These are phyloP conservation scores for Folsomia manolachei DNA, from an alignment of 2,888 invertebrate genomes.

Conservation along the genomic window DNA sequence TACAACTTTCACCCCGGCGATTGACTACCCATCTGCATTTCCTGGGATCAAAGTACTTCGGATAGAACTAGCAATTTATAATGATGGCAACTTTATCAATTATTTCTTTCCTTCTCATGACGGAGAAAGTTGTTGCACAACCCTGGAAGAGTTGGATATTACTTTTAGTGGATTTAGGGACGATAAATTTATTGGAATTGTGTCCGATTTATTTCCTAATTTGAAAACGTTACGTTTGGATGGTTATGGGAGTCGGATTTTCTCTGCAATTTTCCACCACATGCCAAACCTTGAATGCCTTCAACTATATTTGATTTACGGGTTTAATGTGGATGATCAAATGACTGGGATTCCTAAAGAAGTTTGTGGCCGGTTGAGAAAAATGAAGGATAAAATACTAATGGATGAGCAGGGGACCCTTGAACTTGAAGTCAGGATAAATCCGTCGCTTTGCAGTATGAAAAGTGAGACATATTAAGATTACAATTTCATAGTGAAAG, in stretches of 20 bases:
- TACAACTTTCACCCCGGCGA: constrained; percentile 30
- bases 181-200: constrained; percentile 36
- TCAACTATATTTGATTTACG: constrained; percentile 40
- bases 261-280: constrained; percentile 37
- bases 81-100: constrained; percentile 38
- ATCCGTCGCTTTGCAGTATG: constrained; percentile 33
- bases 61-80: constrained; percentile 44
- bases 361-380: constrained; percentile 27
- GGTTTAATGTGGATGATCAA: constrained; percentile 43
- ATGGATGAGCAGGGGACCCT: neutral
- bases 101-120: constrained; percentile 34
- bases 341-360: constrained; percentile 38
- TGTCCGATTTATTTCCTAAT: constrained; percentile 36
- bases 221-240: constrained; percentile 31
- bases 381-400: constrained; percentile 6
- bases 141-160: constrained; percentile 34
- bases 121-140: constrained; percentile 12
- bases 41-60: constrained; percentile 32
- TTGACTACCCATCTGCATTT: constrained; percentile 33
- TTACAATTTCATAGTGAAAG: neutral
- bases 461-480: constrained; percentile 24
- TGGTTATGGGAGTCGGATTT: constrained; percentile 40
- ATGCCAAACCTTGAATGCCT: constrained; percentile 36
- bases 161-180: constrained; percentile 44
- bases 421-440: constrained; percentile 18